Evolutionary conservation across 2,888 invertebrate genomes (phyloP).

Genomic region (Melipona bicolor): DNA sequence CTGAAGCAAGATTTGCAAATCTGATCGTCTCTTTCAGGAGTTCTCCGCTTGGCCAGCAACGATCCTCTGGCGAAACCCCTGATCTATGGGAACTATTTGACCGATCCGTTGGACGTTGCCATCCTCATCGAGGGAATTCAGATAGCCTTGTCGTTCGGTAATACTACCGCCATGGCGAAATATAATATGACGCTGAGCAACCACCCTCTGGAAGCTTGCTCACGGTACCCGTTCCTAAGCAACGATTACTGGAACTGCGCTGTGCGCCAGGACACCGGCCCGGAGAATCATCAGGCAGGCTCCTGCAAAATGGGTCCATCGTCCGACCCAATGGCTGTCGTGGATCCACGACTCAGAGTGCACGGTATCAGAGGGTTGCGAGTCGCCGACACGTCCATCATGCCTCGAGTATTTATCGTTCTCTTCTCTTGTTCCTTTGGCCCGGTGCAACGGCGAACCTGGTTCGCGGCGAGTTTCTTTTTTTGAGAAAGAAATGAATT

Average conservation of each 20-base stretch:
- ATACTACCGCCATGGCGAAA: slow-evolving; percentile 85
- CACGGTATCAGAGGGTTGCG: slow-evolving; percentile 87
- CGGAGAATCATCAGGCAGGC: slow-evolving; percentile 93
- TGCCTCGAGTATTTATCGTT: slow-evolving; percentile 85
- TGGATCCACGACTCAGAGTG: slow-evolving; percentile 88
- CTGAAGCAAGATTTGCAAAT: not conserved
- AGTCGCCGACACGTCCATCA: slow-evolving; percentile 87
- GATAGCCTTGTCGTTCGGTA: slow-evolving; percentile 86
- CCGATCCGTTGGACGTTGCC: slow-evolving; percentile 88
- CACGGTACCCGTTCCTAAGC: slow-evolving; percentile 83
- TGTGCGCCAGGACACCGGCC: slow-evolving; percentile 89
- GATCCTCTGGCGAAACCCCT: slow-evolving; percentile 89
- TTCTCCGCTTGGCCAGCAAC: slow-evolving; percentile 85
- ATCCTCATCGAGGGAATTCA: slow-evolving; percentile 88
- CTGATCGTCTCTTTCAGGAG: slow-evolving; percentile 68
- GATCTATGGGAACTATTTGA: slow-evolving; percentile 92
- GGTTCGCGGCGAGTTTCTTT: no score
- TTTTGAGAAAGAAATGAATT: no score
- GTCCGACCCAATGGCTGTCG: slow-evolving; percentile 90
- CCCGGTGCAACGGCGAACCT: not conserved
- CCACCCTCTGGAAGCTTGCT: slow-evolving; percentile 74
- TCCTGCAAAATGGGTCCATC: slow-evolving; percentile 93
- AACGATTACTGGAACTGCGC: slow-evolving; percentile 92
- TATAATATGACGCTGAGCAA: slow-evolving; percentile 76
- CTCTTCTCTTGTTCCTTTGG: not conserved